phyloP scores from a whole-genome alignment of 64 coral and sea anemone genomes.

The Pachyseris speciosa region DNA sequence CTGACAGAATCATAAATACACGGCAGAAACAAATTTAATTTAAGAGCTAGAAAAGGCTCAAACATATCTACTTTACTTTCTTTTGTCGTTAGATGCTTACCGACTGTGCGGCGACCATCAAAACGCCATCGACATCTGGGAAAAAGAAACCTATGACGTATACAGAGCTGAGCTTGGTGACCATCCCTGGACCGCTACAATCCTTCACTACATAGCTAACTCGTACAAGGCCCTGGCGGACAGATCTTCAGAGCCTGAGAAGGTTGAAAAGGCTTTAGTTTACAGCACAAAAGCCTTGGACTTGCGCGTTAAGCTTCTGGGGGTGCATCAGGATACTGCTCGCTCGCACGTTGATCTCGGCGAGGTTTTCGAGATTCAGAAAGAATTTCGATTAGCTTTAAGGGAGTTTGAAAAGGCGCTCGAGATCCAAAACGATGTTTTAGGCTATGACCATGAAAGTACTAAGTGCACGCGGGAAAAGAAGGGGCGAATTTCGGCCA shows the following conservation, averaged over 20 bases:
- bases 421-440: background rate
- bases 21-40: no score
- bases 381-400: background rate
- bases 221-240: constrained; percentile 23
- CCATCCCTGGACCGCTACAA: constrained; percentile 61
- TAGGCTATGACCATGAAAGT: background rate
- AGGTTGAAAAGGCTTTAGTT: background rate
- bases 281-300: background rate
- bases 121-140: constrained; percentile 19
- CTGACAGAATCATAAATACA: no score
- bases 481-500: background rate
- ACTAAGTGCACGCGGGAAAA: background rate
- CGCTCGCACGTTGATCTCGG: background rate
- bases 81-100: background rate
- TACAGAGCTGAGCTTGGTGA: constrained; percentile 51
- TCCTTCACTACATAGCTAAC: constrained; percentile 1
- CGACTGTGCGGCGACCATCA: background rate
- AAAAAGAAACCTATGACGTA: background rate
- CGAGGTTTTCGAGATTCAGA: background rate
- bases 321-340: constrained; percentile 50
- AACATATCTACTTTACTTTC: no score
- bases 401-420: background rate
- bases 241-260: background rate
- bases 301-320: background rate
- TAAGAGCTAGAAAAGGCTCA: no score